Evolutionary conservation across 2,888 invertebrate genomes (phyloP).

Genomic region (Chaetogeoica ovagalla): DNA sequence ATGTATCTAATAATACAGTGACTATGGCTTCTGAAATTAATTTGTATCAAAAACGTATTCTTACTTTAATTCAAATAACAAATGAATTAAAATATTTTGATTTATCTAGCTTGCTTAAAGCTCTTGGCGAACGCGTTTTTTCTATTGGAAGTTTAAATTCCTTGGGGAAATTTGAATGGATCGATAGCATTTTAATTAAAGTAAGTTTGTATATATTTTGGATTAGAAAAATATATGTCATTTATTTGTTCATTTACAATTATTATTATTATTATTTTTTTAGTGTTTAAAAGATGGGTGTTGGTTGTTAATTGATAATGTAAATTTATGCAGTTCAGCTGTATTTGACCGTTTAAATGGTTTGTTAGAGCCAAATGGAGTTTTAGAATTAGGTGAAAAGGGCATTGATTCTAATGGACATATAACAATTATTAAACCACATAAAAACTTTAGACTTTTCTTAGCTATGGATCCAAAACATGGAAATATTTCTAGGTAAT

Average conservation of each 20-base stretch:
- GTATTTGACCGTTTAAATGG: slow-evolving; percentile 95
- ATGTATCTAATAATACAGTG: slow-evolving; percentile 13
- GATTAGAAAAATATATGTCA: not conserved
- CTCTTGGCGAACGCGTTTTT: slow-evolving; percentile 33
- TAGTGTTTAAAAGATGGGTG: slow-evolving; percentile 77
- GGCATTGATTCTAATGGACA: slow-evolving; percentile 75
- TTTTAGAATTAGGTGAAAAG: slow-evolving; percentile 85
- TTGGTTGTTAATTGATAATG: slow-evolving; percentile 87
- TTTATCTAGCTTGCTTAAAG: slow-evolving; percentile 24
- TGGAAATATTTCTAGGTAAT: slow-evolving; percentile 88
- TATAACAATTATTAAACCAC: slow-evolving; percentile 76
- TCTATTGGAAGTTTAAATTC: slow-evolving; percentile 57
- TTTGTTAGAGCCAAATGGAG: slow-evolving; percentile 89
- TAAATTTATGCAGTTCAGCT: slow-evolving; percentile 93
- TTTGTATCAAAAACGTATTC: slow-evolving; percentile 49
- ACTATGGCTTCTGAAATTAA: slow-evolving; percentile 52
- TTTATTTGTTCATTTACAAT: slow-evolving; percentile 22
- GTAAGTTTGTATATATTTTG: slow-evolving; percentile 58
- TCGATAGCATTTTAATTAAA: slow-evolving; percentile 84
- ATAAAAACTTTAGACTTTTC: slow-evolving; percentile 89
- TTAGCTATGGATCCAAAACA: slow-evolving; percentile 92
- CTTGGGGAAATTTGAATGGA: slow-evolving; percentile 92
- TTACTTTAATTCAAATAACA: slow-evolving; percentile 30
- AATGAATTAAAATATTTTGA: slow-evolving; percentile 8
- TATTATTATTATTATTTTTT: slow-evolving; percentile 57